Evolutionary conservation across 2,113 vertebrate genomes (phyloP), one percentile per base, ranked within the genome.

Genomic region (Podarcis muralis): DNA sequence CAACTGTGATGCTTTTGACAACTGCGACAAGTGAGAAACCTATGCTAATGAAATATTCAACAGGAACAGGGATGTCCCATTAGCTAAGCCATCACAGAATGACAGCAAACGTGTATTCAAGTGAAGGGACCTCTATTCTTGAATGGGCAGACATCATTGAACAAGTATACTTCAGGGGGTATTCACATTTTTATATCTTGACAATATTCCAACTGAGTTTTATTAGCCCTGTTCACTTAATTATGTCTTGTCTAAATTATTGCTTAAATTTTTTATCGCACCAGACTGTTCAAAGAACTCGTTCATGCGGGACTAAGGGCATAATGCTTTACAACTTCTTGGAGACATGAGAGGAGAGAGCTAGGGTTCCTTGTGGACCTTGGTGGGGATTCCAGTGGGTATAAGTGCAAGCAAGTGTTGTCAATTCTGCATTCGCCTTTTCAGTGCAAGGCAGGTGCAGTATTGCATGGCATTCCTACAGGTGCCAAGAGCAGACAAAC

Each of bases 171-270:
- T 0, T 53, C 78, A 48, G 40, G 90, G 90, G 80, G 4, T 25
- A 84, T 85, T 87, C 80, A 72, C 71, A 85, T 88, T 77, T 93
- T 89, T 91, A 77, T 86, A 92, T 88, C 66, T 86, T 93, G 87
- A 94, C 84, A 84, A 78, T 86, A 89, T 22, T 93, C 66, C 86
- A 88, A 81, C 85, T 88, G 92, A 40, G 48, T 92, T 94, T 94
- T 91, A 91, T 95, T 93, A 92, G 83, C 84, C 89, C 89, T 92
- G 89, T 93, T 94, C 93, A 92, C 69, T 92, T 95, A 93, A 95
- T 95, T 93, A 92, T 90, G 88, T 83, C 92, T 92, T 93, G 89
- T 93, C 92, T 93, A 94, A 95, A 92, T 90, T 93, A 95, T 91
- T 75, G 22, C 65, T 92, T 94, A 65, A 93, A 91, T 91, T 91